These are phyloP conservation scores for Mesocentrotus franciscanus DNA, from an alignment of 53 echinoderm and acorn worm genomes.

Conservation along the genomic window DNA sequence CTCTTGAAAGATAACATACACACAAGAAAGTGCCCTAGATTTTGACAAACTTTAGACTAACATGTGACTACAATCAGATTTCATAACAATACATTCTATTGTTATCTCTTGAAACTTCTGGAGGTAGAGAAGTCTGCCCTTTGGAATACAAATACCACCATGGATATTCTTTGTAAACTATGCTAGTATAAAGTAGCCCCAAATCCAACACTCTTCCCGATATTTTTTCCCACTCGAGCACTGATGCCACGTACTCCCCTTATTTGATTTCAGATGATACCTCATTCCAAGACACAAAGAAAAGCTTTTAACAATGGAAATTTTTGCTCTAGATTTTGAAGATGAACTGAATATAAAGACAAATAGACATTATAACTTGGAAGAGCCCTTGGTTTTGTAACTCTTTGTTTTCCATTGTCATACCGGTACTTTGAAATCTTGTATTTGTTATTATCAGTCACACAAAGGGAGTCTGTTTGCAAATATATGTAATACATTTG, in stretches of 20 bases:
- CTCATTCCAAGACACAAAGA: not conserved
- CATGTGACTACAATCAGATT: not conserved
- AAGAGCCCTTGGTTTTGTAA: not conserved
- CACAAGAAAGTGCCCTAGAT: no score
- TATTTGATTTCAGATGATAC: not conserved
- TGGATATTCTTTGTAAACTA: not conserved
- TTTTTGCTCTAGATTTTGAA: not conserved
- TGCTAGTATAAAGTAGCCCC: not conserved
- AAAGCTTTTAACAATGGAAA: not conserved
- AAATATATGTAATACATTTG: not conserved
- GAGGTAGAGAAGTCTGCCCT: not conserved
- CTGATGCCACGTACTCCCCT: not conserved
- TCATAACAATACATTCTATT: not conserved
- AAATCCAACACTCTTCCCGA: not conserved
- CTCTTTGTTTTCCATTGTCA: not conserved
- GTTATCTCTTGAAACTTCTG: not conserved
- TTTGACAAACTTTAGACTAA: no score
- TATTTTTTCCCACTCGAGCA: not conserved
- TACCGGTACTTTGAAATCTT: not conserved
- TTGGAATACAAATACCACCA: constrained; percentile 4
- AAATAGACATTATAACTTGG: not conserved
- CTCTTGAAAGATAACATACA: no score
- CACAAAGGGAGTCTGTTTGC: not conserved
- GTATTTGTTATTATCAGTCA: not conserved
- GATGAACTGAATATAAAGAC: not conserved